These are phyloP conservation scores for Cepaea hortensis DNA, from an alignment of 2,888 invertebrate species.

Conservation along the genomic window DNA sequence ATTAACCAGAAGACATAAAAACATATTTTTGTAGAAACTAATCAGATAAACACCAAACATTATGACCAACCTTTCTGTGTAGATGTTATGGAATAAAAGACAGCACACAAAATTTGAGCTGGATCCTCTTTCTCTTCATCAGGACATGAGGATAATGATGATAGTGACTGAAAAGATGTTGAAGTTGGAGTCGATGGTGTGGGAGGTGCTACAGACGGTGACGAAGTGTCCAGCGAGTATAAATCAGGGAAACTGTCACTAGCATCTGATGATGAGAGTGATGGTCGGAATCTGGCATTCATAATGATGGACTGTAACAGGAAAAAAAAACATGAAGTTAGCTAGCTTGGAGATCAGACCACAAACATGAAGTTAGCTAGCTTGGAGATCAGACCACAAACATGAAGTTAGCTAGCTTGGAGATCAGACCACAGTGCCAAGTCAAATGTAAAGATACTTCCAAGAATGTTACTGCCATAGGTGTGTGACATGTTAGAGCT, in stretches of 20 bases:
- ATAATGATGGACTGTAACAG: conserved; percentile 69
- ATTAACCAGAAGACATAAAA: no score
- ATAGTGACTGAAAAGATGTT: not conserved
- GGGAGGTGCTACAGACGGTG: not conserved
- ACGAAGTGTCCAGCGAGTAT: conserved; percentile 1
- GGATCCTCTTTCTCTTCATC: conserved; percentile 78
- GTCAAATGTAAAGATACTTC: no score
- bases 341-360: no score
- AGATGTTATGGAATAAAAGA: conserved; percentile 85
- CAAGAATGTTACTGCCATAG: no score
- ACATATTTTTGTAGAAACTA: not conserved
- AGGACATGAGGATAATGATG: not conserved
- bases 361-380: no score
- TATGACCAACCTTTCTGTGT: conserved; percentile 81
- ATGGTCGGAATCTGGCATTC: conserved; percentile 57
- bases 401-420: no score
- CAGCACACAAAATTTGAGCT: conserved; percentile 80
- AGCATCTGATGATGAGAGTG: conserved; percentile 9
- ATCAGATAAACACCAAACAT: not conserved
- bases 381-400: no score
- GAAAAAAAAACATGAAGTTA: not conserved
- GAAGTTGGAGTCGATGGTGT: conserved; percentile 24
- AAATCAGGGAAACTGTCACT: conserved; percentile 20
- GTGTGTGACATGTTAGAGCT: no score
- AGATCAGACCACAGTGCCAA: no score